Base-by-base conservation (phyloP, 2,888 invertebrate species). In the Cepaea hortensis region DNA sequence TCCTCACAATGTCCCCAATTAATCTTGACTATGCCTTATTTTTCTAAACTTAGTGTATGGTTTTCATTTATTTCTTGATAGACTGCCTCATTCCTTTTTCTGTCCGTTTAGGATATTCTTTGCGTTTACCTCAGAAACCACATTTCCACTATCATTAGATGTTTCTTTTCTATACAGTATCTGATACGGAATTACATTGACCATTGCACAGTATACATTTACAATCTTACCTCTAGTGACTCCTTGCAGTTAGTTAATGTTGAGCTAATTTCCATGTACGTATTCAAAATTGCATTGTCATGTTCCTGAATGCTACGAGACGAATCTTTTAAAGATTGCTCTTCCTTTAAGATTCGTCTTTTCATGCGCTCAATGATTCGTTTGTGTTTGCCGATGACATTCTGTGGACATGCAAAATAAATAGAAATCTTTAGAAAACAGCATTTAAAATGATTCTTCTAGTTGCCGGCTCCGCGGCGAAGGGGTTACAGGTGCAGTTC, bases 291-390 rank as follows among this genome's bases (percentile, higher is more conserved):
- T 9, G 81, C 55, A 20, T 35, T 61, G 79, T 87, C 87, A 18
- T 87, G 87, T 35, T 84, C 84, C 6, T 87, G 79, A n/a, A 87
- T 70, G 61, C n/a, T 50, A 20, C 62, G 73, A 15, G 81, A 61
- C 15, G 87, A 84, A 15, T 84, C 79, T 50, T 83, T 62, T 68
- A 84, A 68, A 23, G 73, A 61, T n/a, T 70, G 68, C 6, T 87
- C 87, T 82, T 87, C 87, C 70, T 81, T 87, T n/a, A 20, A 62
- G 35, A 81, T 81, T 13, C 81, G 61, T 50, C 70, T 82, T n/a
- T 87, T 81, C 87, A 87, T 87, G 15, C 87, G 61, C 35, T 87
- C 87, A 77, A 85, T 77, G 48, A 87, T 65, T 35, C 87, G 76
- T n/a, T 46, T 72, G 81, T 87, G 87, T 50, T 87, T 87, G 50